Evolutionary conservation across 2,113 vertebrate species (phyloP).

Genomic region (Corvus hawaiiensis): DNA sequence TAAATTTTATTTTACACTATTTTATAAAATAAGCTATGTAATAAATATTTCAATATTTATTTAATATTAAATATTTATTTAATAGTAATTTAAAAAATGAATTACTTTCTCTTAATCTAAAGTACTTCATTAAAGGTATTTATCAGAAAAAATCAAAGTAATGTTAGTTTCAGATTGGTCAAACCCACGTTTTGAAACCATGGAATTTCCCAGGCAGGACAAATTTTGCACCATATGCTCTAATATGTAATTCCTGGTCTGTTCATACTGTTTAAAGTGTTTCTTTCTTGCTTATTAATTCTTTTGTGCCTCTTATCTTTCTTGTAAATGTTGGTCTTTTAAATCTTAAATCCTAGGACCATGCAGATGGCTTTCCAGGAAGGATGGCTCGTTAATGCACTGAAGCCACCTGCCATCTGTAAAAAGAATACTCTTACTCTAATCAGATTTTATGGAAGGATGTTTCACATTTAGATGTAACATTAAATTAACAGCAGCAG

Average conservation of each 20-base stretch:
- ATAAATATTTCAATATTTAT: neutral
- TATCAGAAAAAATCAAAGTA: neutral
- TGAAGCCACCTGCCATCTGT: neutral
- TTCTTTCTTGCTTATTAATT: neutral
- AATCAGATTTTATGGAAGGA: neutral
- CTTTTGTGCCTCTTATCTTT: neutral
- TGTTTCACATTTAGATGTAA: neutral
- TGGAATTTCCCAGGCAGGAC: neutral
- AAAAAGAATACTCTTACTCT: neutral
- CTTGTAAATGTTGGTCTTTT: neutral
- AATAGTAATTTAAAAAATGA: neutral
- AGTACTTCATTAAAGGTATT: neutral
- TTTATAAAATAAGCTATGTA: neutral
- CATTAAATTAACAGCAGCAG: neutral
- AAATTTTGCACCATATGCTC: neutral
- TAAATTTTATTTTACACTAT: neutral
- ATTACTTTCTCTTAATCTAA: neutral
- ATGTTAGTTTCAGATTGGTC: neutral
- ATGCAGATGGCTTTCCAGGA: neutral
- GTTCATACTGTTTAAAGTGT: neutral
- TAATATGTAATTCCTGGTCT: neutral
- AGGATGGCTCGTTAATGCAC: neutral
- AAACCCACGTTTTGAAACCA: neutral
- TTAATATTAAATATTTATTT: neutral
- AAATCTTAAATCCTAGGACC: neutral